Conservation (phyloP, 2,888 invertebrate species). For the Rhagonycha fulva region DNA sequence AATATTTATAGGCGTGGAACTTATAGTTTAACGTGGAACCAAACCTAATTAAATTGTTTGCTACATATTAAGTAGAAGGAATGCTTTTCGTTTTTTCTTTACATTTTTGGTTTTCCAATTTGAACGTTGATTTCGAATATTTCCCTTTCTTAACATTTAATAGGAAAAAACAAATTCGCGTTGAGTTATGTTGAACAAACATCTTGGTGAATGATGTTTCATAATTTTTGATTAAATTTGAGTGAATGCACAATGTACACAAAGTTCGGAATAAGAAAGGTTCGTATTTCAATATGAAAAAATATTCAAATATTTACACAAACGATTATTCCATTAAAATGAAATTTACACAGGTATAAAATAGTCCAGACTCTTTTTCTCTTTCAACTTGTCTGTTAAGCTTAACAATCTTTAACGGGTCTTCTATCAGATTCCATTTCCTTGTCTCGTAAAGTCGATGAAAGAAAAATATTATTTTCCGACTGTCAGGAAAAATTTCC, state of each 20-base stretch:
- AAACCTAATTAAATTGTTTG: no score
- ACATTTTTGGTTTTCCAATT: background rate
- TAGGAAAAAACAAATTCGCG: conserved; percentile 29
- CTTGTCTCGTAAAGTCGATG: conserved; percentile 47
- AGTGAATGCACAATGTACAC: conserved; percentile 51
- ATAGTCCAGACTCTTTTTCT: conserved; percentile 46
- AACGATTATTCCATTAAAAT: conserved; percentile 60
- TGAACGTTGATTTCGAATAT: background rate
- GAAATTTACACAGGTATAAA: conserved; percentile 56
- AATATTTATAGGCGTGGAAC: no score
- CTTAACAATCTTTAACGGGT: conserved; percentile 42
- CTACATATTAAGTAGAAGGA: no score
- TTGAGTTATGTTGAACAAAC: conserved; percentile 17
- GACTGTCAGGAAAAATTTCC: conserved; percentile 27
- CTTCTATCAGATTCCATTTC: conserved; percentile 45
- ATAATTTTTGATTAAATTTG: conserved; percentile 56
- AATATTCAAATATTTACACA: conserved; percentile 59
- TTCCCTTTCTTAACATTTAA: background rate
- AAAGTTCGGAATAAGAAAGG: conserved; percentile 50
- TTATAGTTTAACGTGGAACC: no score
- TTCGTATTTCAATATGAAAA: conserved; percentile 56
- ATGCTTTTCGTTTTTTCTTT: no score
- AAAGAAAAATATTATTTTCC: conserved; percentile 53
- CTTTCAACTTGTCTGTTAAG: conserved; percentile 41
- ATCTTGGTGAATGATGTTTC: conserved; percentile 45